Evolutionary conservation across 1,140 invertebrate genomes (phyloP).

Genomic region (Sweltsa coloradensis): DNA sequence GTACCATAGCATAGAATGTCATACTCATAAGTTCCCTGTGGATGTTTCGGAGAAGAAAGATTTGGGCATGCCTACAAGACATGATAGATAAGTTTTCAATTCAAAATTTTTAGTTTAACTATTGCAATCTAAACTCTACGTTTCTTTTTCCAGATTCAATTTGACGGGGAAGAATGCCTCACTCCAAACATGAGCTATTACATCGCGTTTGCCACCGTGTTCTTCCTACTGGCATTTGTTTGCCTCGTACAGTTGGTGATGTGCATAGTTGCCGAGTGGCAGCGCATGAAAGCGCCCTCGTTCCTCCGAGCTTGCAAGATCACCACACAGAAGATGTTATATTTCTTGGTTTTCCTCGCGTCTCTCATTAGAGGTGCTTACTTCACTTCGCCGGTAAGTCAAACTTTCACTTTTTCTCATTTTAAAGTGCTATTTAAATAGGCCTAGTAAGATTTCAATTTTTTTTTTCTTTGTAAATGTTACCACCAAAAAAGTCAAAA

Average conservation of each 20-base stretch:
- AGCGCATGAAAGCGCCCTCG: constrained; percentile 67
- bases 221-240: constrained; percentile 72
- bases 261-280: constrained; percentile 70
- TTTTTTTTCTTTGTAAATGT: too few species aligned
- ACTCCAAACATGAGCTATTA: constrained; percentile 51
- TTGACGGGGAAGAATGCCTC: constrained; percentile 47
- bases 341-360: constrained; percentile 79
- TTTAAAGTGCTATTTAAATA: too few species aligned
- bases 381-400: constrained; percentile 75
- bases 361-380: constrained; percentile 75
- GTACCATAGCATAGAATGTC: too few species aligned
- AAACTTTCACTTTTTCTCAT: too few species aligned
- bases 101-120: not conserved
- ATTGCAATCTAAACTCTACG: not conserved
- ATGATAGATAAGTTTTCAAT: too few species aligned
- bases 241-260: constrained; percentile 78
- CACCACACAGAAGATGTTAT: constrained; percentile 84
- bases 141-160: constrained; percentile 44
- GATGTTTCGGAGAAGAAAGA: too few species aligned
- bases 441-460: too few species aligned
- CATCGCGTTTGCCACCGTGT: constrained; percentile 63
- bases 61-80: too few species aligned
- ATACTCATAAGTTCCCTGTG: too few species aligned
- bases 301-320: constrained; percentile 68
- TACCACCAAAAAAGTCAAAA: too few species aligned